Percentiles rank a stretch among this genome's conserved stretches.
Conservation (phyloP, 2,797 vertebrate species). For the Pangasius mekongensis region DNA sequence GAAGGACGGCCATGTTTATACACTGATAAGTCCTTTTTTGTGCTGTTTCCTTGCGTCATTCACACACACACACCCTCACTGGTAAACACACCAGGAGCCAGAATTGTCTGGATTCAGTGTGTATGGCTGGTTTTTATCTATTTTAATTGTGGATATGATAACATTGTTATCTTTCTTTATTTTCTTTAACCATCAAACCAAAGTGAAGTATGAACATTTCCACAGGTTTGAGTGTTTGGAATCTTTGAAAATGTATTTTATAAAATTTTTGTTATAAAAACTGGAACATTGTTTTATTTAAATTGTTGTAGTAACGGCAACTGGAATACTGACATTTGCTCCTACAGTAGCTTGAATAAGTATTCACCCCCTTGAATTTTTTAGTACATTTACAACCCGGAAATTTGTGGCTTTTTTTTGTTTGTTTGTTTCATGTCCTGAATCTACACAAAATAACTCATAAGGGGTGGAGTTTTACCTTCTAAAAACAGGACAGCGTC, state of each 20-base stretch:
- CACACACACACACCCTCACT: conserved; percentile 62
- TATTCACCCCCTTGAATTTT: not conserved
- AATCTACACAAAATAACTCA: not conserved
- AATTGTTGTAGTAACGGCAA: not conserved
- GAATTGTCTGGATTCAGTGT: conserved; percentile 30
- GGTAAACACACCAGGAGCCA: conserved; percentile 71
- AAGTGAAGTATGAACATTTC: not conserved
- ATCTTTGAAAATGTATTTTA: not conserved
- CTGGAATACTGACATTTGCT: not conserved
- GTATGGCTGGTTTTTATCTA: not conserved
- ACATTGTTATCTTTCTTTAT: conserved; percentile 33
- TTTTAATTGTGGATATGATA: conserved; percentile 52
- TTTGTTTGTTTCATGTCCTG: not conserved
- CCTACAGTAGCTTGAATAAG: not conserved
- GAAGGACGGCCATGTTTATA: conserved; percentile 74
- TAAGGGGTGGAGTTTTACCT: not conserved
- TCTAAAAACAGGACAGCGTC: not conserved
- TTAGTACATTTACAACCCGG: not conserved
- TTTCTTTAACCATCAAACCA: not conserved
- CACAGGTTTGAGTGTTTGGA: not conserved
- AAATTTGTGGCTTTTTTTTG: not conserved
- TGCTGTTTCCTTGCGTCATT: conserved; percentile 75
- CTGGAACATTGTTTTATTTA: not conserved
- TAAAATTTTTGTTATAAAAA: not conserved
- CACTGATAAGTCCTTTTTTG: conserved; percentile 75